Conservation (phyloP, 2,888 invertebrate species). For the Caenorhabditis wallacei region DNA sequence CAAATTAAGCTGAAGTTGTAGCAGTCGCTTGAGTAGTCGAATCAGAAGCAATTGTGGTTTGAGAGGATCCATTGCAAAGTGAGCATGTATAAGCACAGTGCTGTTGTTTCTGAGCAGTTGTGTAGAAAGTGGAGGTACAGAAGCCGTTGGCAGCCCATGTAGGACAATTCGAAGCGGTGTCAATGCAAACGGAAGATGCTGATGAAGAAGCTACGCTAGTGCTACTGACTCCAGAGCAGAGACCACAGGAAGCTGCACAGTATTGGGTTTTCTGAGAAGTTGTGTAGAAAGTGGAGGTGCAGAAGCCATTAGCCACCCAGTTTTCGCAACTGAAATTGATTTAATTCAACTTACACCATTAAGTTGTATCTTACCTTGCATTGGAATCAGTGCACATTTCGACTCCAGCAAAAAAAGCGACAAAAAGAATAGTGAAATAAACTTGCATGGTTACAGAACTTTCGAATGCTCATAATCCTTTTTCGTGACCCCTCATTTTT, state of each 20-base stretch:
- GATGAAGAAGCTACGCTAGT: neutral
- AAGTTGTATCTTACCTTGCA: neutral
- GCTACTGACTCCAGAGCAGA: constrained; percentile 27
- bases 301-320: constrained; percentile 54
- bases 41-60: neutral
- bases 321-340: constrained; percentile 41
- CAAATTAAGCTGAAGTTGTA: constrained; percentile 3
- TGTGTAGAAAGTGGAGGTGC: constrained; percentile 41
- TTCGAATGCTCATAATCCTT: neutral
- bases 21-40: constrained; percentile 3
- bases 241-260: constrained; percentile 23
- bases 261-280: neutral
- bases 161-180: neutral
- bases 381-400: constrained; percentile 33
- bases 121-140: constrained; percentile 45
- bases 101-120: constrained; percentile 25
- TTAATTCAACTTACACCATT: no score
- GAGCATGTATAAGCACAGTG: constrained; percentile 36
- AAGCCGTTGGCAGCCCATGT: constrained; percentile 43
- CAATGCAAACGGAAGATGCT: neutral
- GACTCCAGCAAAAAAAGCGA: neutral
- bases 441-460: neutral
- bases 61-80: constrained; percentile 9
- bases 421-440: neutral
- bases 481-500: neutral